Conservation (phyloP, 2,113 vertebrate genomes). For the Ammodytes marinus region DNA sequence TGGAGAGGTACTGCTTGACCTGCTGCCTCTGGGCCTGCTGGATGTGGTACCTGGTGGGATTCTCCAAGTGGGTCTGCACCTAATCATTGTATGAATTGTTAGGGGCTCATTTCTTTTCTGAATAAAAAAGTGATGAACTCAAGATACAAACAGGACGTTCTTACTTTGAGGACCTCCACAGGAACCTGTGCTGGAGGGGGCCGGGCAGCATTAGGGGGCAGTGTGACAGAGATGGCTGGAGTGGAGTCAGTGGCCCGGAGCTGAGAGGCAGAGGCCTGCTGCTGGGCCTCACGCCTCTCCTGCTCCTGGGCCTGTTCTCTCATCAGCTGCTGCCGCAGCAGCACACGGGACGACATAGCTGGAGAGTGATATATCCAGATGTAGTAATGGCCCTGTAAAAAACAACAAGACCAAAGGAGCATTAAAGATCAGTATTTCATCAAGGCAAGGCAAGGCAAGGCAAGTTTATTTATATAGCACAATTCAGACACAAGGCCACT, state of each 20-base stretch:
- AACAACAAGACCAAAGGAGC: not conserved
- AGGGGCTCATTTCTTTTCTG: not conserved
- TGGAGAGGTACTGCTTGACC: slow-evolving; percentile 92
- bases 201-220: slow-evolving; percentile 76
- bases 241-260: slow-evolving; percentile 78
- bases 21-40: slow-evolving; percentile 91
- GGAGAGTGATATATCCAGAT: slow-evolving; percentile 5
- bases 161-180: slow-evolving; percentile 91
- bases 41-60: slow-evolving; percentile 91
- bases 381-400: slow-evolving; percentile 62
- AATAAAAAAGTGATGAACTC: not conserved
- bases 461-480: too few relatives aligned
- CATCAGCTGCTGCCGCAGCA: slow-evolving; percentile 92
- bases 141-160: slow-evolving; percentile 1
- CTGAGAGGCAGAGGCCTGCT: slow-evolving; percentile 83
- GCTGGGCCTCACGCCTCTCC: slow-evolving; percentile 89
- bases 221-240: slow-evolving; percentile 88
- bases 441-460: too few relatives aligned
- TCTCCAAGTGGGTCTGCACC: slow-evolving; percentile 92
- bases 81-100: slow-evolving; percentile 54
- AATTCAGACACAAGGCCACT: too few relatives aligned
- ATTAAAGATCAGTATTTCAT: not conserved
- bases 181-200: slow-evolving; percentile 90
- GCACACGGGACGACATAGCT: slow-evolving; percentile 87
- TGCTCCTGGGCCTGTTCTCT: slow-evolving; percentile 92